A percentile compares a stretch with the other conserved stretches of the same genome.
phyloP scores from a whole-genome alignment of 1,140 invertebrate genomes.

The Nautilus pompilius region DNA sequence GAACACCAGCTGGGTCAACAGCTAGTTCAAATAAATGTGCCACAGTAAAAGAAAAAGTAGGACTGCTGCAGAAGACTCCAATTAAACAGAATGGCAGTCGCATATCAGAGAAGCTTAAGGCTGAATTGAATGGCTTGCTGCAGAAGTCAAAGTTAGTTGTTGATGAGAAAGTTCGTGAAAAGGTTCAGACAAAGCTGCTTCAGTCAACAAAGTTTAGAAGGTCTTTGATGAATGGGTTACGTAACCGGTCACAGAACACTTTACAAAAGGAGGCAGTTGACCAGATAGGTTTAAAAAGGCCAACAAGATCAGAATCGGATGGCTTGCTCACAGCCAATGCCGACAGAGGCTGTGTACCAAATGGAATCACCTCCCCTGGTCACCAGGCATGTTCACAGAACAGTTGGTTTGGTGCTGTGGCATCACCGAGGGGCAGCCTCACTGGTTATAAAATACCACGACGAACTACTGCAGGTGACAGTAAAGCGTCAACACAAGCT shows the following conservation, averaged over 20 bases:
- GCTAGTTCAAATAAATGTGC: no score
- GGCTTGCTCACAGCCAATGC: neutral
- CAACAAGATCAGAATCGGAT: neutral
- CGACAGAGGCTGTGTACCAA: constrained; percentile 17
- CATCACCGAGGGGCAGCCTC: constrained; percentile 15
- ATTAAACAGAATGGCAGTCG: constrained; percentile 9
- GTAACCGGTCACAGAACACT: constrained; percentile 3
- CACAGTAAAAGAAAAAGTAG: no score
- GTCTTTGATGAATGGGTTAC: constrained; percentile 8
- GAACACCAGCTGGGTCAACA: constrained; percentile 1
- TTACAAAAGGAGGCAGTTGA: neutral
- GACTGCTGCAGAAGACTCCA: constrained; percentile 14
- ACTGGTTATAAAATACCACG: constrained; percentile 15
- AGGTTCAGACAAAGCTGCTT: constrained; percentile 22
- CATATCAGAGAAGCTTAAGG: constrained; percentile 23
- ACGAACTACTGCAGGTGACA: neutral
- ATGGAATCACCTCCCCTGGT: constrained; percentile 32
- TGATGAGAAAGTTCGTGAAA: constrained; percentile 23
- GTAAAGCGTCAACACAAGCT: neutral
- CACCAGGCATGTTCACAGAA: constrained; percentile 21
- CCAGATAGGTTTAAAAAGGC: neutral
- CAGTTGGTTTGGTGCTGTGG: constrained; percentile 14
- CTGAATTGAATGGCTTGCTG: constrained; percentile 25
- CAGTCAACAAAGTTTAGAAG: constrained; percentile 4
- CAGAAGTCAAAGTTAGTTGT: constrained; percentile 31